These are phyloP conservation scores for Leptinotarsa juncta DNA, from an alignment of 2,888 invertebrate genomes.

Conservation along the genomic window DNA sequence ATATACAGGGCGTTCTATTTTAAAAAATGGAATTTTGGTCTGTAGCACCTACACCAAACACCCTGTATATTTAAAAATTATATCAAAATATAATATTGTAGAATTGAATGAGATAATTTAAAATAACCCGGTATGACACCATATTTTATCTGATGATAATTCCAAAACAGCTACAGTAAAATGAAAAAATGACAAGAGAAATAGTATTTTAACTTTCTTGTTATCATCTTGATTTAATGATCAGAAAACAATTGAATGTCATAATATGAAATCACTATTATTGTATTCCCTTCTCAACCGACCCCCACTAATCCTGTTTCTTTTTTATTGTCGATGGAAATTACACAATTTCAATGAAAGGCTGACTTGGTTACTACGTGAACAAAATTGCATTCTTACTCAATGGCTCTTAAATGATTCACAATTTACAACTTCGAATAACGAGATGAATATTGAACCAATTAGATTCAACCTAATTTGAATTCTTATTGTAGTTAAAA, in stretches of 20 bases:
- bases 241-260: neutral
- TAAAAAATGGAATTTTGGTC: too few species aligned
- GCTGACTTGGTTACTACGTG: neutral
- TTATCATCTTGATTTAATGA: neutral
- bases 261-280: neutral
- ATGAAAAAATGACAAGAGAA: too few species aligned
- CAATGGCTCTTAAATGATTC: neutral
- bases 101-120: too few species aligned
- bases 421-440: neutral
- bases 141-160: too few species aligned
- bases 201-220: neutral
- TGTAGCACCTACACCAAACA: too few species aligned
- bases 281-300: neutral
- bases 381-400: neutral
- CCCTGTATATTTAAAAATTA: too few species aligned
- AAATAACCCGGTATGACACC: too few species aligned
- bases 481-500: too few species aligned
- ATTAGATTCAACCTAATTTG: neutral
- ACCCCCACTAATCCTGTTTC: too few species aligned
- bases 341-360: neutral
- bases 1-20: too few species aligned
- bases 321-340: neutral
- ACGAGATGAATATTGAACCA: neutral
- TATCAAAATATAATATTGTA: too few species aligned
- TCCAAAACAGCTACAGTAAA: too few species aligned